Conservation (phyloP, 2,113 vertebrate species). For the Boleophthalmus pectinirostris region DNA sequence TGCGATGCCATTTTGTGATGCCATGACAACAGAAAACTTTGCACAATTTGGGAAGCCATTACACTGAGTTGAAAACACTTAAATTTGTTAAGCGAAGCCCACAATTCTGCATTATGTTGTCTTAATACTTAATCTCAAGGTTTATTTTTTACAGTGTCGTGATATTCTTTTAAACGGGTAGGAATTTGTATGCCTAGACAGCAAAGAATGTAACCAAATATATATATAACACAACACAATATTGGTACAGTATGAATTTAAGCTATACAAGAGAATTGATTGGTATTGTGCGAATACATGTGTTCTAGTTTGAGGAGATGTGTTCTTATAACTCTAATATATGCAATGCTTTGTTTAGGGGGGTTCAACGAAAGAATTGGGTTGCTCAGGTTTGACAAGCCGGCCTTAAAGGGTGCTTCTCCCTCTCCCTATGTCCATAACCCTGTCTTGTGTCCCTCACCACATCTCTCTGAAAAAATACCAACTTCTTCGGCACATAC, state of each 20-base stretch:
- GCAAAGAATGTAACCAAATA: conserved; percentile 75
- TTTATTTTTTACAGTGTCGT: neutral
- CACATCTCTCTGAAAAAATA: conserved; percentile 9
- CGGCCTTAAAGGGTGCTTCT: conserved; percentile 74
- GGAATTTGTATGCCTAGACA: conserved; percentile 63
- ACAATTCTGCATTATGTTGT: neutral
- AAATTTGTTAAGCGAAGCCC: neutral
- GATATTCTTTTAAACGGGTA: conserved; percentile 56
- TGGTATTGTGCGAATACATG: conserved; percentile 14
- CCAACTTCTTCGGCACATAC: conserved; percentile 23
- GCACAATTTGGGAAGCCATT: neutral
- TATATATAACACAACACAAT: conserved; percentile 9
- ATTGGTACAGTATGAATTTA: conserved; percentile 30
- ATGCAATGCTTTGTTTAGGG: conserved; percentile 71
- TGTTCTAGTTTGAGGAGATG: conserved; percentile 29
- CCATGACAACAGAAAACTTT: neutral
- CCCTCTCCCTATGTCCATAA: neutral
- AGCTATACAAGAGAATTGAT: conserved; percentile 30
- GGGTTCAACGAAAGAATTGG: conserved; percentile 44
- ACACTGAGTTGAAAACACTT: neutral
- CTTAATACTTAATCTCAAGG: neutral
- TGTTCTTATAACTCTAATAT: conserved; percentile 40
- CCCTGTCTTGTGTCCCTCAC: conserved; percentile 23
- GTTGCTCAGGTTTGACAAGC: conserved; percentile 67
- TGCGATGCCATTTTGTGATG: neutral